A percentile compares a stretch with the other conserved stretches of the same genome.
Conservation (phyloP, 2,113 vertebrate genomes). For the Furnarius figulus region DNA sequence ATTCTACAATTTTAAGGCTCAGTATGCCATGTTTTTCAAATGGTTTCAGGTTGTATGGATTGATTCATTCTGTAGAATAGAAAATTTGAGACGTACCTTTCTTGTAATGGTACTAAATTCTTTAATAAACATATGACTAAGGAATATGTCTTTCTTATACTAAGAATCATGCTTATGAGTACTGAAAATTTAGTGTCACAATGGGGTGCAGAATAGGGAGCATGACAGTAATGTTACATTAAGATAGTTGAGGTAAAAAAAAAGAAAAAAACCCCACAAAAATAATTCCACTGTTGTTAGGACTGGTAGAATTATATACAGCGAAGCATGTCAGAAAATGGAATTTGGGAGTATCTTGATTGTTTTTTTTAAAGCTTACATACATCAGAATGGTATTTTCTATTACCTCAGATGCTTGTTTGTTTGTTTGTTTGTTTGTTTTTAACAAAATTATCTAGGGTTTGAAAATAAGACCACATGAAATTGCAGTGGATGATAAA, state of each 20-base stretch:
- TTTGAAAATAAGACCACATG: not conserved
- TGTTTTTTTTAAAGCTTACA: not conserved
- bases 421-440: not conserved
- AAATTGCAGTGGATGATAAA: not conserved
- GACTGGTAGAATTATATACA: not conserved
- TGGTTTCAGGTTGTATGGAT: not conserved
- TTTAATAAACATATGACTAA: not conserved
- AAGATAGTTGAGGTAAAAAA: not conserved
- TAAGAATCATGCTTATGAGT: not conserved
- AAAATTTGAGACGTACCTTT: not conserved
- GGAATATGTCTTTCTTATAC: not conserved
- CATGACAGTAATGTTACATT: not conserved
- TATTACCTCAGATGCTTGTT: not conserved
- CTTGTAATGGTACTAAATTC: not conserved
- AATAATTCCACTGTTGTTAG: not conserved
- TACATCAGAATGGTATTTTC: not conserved
- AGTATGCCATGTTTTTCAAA: not conserved
- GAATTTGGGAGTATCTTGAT: not conserved
- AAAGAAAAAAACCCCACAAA: not conserved
- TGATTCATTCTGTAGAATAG: not conserved
- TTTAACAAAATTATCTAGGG: not conserved
- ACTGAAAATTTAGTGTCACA: not conserved
- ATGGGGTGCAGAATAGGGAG: not conserved
- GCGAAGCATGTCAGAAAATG: not conserved
- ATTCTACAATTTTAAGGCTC: not conserved